Evolutionary conservation across 1,140 invertebrate species (phyloP).

Genomic region (Drosophila sturtevanti): DNA sequence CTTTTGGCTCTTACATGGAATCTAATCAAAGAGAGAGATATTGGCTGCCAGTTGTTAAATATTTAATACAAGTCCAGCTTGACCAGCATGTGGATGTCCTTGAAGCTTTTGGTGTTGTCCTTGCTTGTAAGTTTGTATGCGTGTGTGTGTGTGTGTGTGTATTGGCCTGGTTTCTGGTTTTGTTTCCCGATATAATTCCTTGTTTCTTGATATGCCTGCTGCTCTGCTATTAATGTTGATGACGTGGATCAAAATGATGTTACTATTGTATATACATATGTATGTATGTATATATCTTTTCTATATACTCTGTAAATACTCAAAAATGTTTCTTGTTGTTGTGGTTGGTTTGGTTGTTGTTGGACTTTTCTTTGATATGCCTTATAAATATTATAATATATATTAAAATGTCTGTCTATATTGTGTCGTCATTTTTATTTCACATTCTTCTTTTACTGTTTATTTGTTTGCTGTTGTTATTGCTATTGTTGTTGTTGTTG

Average conservation of each 20-base stretch:
- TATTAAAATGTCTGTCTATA: slow-evolving; percentile 1
- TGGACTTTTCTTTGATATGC: slow-evolving; percentile 8
- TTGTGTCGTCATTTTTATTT: slow-evolving; percentile 8
- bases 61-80: slow-evolving; percentile 1
- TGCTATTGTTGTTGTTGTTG: slow-evolving; percentile 15
- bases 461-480: not conserved
- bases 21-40: not conserved
- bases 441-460: not conserved
- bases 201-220: not conserved
- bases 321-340: slow-evolving; percentile 11
- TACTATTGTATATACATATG: not conserved
- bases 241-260: slow-evolving; percentile 2
- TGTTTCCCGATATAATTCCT: not conserved
- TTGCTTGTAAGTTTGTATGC: not conserved
- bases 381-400: slow-evolving; percentile 12
- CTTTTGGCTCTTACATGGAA: not conserved
- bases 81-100: not conserved
- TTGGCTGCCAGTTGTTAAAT: not conserved
- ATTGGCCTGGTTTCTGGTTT: not conserved
- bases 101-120: not conserved
- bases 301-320: slow-evolving; percentile 5
- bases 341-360: slow-evolving; percentile 10
- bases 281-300: not conserved
- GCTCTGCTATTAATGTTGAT: slow-evolving; percentile 1
- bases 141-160: not conserved